A percentile compares a stretch with the other conserved stretches of the same genome.
phyloP scores from a whole-genome alignment of 1,140 invertebrate species.

The Drosophila elegans region DNA sequence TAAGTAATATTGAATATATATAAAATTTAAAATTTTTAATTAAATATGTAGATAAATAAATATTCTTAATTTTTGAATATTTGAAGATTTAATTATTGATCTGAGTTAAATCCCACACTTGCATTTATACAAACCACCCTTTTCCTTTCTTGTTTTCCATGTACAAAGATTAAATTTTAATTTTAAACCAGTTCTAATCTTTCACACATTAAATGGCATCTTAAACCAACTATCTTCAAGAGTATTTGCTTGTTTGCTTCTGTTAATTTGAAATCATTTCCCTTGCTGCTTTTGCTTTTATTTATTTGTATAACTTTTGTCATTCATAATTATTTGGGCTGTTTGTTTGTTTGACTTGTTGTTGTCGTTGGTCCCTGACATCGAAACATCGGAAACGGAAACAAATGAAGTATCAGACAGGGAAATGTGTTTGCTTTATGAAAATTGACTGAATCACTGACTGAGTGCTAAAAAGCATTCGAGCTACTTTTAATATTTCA shows the following conservation, averaged over 20 bases:
- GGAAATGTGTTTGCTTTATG: conserved; percentile 51
- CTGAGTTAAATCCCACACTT: too few relatives aligned
- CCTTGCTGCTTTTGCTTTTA: conserved; percentile 37
- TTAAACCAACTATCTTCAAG: conserved; percentile 9
- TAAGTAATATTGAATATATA: neutral
- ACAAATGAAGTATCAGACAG: conserved; percentile 76
- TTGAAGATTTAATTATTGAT: too few relatives aligned
- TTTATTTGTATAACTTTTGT: conserved; percentile 80
- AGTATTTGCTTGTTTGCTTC: conserved; percentile 32
- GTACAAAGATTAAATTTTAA: too few relatives aligned
- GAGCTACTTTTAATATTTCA: conserved; percentile 73
- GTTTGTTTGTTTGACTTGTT: conserved; percentile 54
- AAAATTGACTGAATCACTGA: conserved; percentile 58
- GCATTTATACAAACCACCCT: too few relatives aligned
- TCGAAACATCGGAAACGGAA: conserved; percentile 72
- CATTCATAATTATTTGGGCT: conserved; percentile 81
- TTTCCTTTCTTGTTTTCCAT: too few relatives aligned
- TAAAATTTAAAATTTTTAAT: neutral
- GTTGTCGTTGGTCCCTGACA: conserved; percentile 41
- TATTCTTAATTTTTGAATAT: too few relatives aligned
- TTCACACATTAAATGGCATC: neutral
- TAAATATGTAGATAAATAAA: too few relatives aligned
- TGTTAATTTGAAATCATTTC: conserved; percentile 12
- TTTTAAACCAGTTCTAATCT: neutral
- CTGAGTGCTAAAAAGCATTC: conserved; percentile 52